Conservation (phyloP, 1,140 invertebrate species). For the Notospermus geniculatus region DNA sequence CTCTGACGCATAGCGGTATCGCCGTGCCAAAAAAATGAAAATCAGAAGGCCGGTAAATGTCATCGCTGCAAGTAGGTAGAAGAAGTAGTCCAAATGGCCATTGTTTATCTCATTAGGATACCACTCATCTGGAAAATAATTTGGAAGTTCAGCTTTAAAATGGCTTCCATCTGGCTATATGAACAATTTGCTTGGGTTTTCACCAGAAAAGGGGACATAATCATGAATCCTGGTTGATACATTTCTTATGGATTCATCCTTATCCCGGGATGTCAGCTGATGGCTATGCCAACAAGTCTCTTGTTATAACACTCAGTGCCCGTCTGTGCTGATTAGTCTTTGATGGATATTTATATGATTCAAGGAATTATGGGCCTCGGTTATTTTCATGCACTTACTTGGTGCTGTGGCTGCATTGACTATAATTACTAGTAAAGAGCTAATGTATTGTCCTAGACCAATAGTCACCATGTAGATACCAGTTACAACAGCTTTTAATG, state of each 20-base stretch:
- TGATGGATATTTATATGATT: too few relatives aligned
- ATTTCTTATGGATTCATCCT: too few relatives aligned
- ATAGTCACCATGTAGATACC: constrained; percentile 54
- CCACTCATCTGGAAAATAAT: constrained; percentile 45
- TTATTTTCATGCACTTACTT: constrained; percentile 1
- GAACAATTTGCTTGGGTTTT: too few relatives aligned
- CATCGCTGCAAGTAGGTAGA: constrained; percentile 54
- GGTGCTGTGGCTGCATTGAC: constrained; percentile 28
- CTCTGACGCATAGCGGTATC: constrained; percentile 21
- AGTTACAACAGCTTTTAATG: constrained; percentile 57
- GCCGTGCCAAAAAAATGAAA: constrained; percentile 37
- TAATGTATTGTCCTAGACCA: constrained; percentile 55
- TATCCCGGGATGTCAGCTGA: too few relatives aligned
- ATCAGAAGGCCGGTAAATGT: constrained; percentile 51
- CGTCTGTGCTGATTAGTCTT: too few relatives aligned
- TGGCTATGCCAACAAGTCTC: too few relatives aligned
- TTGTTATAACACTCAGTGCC: too few relatives aligned
- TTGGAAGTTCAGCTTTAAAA: neutral
- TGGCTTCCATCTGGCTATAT: too few relatives aligned
- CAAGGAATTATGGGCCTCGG: too few relatives aligned
- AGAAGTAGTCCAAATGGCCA: constrained; percentile 55
- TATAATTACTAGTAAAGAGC: constrained; percentile 44
- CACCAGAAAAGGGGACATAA: too few relatives aligned
- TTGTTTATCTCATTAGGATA: constrained; percentile 54
- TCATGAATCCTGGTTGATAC: too few relatives aligned